Evolutionary conservation across 2,888 invertebrate genomes (phyloP).

Genomic region (Amphipyra berbera): DNA sequence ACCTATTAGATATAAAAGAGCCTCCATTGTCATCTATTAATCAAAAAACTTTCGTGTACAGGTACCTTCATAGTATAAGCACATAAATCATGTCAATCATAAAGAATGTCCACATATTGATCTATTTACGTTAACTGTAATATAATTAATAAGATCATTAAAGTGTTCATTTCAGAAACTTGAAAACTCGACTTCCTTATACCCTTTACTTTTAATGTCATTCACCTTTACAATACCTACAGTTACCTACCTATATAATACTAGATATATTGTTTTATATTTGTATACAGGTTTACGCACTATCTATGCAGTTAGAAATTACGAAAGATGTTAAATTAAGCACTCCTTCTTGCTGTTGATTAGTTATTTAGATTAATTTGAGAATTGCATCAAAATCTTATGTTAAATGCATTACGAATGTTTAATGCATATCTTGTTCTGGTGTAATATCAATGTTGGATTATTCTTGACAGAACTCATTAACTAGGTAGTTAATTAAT

Average conservation of each 20-base stretch:
- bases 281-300: constrained; percentile 17
- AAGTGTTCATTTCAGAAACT: constrained; percentile 31
- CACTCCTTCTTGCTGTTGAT: constrained; percentile 17
- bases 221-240: constrained; percentile 39
- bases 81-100: neutral
- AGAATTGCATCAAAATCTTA: constrained; percentile 9
- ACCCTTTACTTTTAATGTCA: constrained; percentile 58
- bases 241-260: constrained; percentile 1
- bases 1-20: too few species aligned
- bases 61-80: too few species aligned
- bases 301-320: constrained; percentile 24
- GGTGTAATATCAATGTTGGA: neutral
- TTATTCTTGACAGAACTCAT: constrained; percentile 7
- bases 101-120: constrained; percentile 10
- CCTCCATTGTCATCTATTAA: too few species aligned
- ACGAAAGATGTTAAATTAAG: constrained; percentile 27
- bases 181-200: constrained; percentile 45
- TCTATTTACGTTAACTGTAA: constrained; percentile 3
- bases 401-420: constrained; percentile 1
- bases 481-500: constrained; percentile 4
- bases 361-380: constrained; percentile 31
- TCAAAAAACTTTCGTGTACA: too few species aligned
- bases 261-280: constrained; percentile 13
- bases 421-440: neutral
- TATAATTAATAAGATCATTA: constrained; percentile 22